A percentile compares a stretch with the other conserved stretches of the same genome.
phyloP scores from a whole-genome alignment of 2,888 invertebrate genomes.

The Caenorhabditis virilis region DNA sequence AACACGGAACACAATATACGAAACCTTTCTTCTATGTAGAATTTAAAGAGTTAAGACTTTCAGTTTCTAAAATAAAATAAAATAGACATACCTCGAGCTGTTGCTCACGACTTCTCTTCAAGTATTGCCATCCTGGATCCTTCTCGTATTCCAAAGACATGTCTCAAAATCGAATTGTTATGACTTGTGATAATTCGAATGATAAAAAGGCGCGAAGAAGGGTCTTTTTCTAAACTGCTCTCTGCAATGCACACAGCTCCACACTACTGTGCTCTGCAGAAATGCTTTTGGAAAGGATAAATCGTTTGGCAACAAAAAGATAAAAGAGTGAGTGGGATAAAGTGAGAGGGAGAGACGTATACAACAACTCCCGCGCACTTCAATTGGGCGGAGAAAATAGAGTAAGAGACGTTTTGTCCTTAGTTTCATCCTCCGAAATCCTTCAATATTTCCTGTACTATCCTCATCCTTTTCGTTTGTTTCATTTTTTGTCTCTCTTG shows the following conservation, averaged over 20 bases:
- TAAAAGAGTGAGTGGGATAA: too few species aligned
- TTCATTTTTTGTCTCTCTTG: too few species aligned
- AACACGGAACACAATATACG: too few species aligned
- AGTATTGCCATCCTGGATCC: constrained; percentile 69
- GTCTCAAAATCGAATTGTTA: not conserved
- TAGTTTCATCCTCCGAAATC: too few species aligned
- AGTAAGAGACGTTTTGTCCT: too few species aligned
- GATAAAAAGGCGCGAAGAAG: not conserved
- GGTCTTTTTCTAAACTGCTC: too few species aligned
- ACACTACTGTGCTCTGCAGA: constrained; percentile 38
- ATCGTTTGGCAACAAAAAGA: constrained; percentile 27
- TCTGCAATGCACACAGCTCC: constrained; percentile 26
- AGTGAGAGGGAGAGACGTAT: too few species aligned
- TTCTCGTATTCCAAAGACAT: constrained; percentile 60
- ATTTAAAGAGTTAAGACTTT: not conserved
- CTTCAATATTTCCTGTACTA: too few species aligned
- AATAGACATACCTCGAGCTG: constrained; percentile 49
- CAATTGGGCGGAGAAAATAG: too few species aligned
- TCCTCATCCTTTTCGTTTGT: too few species aligned
- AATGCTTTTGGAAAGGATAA: constrained; percentile 14
- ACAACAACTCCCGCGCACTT: too few species aligned
- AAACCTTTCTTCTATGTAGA: too few species aligned
- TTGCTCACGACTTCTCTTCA: constrained; percentile 62
- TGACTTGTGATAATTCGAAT: not conserved
- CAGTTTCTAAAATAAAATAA: not conserved